Evolutionary conservation across 2,888 invertebrate genomes (phyloP), one percentile per base, ranked within the genome.

Genomic region (Odiellus spinosus): DNA sequence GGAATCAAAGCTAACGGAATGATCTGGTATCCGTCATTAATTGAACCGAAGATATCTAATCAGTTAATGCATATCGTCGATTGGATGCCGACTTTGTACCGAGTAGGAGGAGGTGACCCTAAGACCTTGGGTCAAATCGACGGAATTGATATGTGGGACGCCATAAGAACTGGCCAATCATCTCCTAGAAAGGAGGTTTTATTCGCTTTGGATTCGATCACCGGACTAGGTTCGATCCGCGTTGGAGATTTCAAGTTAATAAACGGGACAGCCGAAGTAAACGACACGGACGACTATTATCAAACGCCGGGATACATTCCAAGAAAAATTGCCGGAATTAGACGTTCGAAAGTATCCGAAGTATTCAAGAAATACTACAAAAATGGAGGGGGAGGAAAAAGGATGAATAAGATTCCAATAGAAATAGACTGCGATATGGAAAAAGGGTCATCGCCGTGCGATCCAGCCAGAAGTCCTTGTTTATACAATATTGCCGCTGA

Each of bases 61-160:
- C 39, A 48, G 6, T 15, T 76, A 48, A 72, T 88, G 64, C 86
- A 90, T 61, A 75, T 90, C 33, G 73, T 74, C 2, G 91, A 93
- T 64, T 90, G 90, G 90, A 63, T 91, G 43, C 91, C 91, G 1
- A 91, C 91, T 0, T 63, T 91, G 1, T 67, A 80, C 51, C 64
- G 70, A 36, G 82, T 80, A 0, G 82, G 82, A 32, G 38, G 38
- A 5, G 38, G 38, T 5, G 14, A 15, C 5, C 15, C 17, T 10
- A 15, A 14, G 14, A 17, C 6, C 12, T n/a, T 36, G 5, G 38
- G 38, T 14, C 14, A 5, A 5, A 15, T 36, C 15, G 50, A 53
- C 36, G 90, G 88, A 0, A 58, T 78, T 1, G 73, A 82, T 60
- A 65, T 78, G 47, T 90, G 90, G 90, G 61, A 73, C 1, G 71